Conservation (phyloP, 2,113 vertebrate species). For the Lepus europaeus region DNA sequence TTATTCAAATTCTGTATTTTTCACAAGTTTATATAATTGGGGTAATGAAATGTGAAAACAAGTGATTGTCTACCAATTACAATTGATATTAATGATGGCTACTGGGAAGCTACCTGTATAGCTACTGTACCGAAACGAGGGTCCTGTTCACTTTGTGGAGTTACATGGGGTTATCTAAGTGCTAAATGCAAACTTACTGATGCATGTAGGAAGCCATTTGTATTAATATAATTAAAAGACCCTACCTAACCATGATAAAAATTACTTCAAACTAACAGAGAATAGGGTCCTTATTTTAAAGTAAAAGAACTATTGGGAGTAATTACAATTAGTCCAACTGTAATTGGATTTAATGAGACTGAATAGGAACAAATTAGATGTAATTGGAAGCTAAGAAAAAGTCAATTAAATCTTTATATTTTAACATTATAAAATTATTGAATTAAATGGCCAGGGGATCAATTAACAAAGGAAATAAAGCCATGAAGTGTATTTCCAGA, state of each 20-base stretch:
- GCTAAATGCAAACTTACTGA: conserved; percentile 57
- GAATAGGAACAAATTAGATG: conserved; percentile 83
- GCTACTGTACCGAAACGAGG: conserved; percentile 13
- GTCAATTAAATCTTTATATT: conserved; percentile 80
- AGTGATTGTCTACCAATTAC: conserved; percentile 7
- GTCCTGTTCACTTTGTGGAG: conserved; percentile 42
- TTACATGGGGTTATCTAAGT: neutral
- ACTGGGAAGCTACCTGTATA: neutral
- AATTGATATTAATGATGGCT: conserved; percentile 51
- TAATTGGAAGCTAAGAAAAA: conserved; percentile 85
- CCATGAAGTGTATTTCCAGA: conserved; percentile 75
- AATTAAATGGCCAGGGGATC: conserved; percentile 85
- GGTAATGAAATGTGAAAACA: conserved; percentile 51
- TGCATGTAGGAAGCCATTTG: conserved; percentile 73
- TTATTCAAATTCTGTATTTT: conserved; percentile 31
- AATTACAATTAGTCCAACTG: conserved; percentile 78
- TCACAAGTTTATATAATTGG: neutral
- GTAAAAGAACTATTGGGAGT: conserved; percentile 80
- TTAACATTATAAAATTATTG: conserved; percentile 85
- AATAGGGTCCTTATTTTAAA: conserved; percentile 79
- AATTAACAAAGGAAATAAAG: conserved; percentile 80
- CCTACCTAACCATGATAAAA: conserved; percentile 78
- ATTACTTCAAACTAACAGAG: conserved; percentile 80
- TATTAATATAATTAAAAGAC: conserved; percentile 80
- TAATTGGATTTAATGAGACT: conserved; percentile 83